Base-by-base conservation (phyloP, 2,113 vertebrate species). In the Neotoma lepida region DNA sequence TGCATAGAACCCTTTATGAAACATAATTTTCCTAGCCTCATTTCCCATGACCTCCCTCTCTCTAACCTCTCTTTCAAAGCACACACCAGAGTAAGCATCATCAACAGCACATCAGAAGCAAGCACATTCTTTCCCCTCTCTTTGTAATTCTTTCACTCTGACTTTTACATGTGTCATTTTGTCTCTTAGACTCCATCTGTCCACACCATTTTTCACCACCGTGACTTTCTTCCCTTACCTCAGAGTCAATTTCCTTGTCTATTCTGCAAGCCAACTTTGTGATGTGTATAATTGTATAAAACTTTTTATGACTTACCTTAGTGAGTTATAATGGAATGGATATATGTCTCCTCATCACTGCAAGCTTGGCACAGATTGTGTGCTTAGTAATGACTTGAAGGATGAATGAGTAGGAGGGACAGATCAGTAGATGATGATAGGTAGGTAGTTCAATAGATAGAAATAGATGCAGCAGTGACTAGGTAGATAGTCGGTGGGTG, bases 371-470 rank as follows among this genome's bases (percentile, higher is more conserved):
- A 54, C 4, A 66, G n/a, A 51, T 61, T 84, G 88, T 94, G 4
- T 76, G 56, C 22, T 96, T 33, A 46, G 24, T 30, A 88, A 63
- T 93, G 71, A 89, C 39, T n/a, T 95, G 8, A 74, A 88, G 44
- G 86, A 91, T 56, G 15, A 84, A 41, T 35, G 13, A 88, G 39
- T 74, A 64, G 20, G 56, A 56, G 14, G 61, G 39, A 56, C 44
- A 28, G 44, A 88, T 90, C 64, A 61, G 13, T 68, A 56, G 24
- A 20, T 54, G 30, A 87, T 61, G 63, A 89, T 61, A 22, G 70
- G 35, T 86, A 2, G 33, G 15, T 28, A 22, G 6, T 18, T 63
- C 28, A 2, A 30, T 46, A 13, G 64, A 56, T 77, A 26, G 82
- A 91, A 90, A 91, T n/a, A 71, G 39, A 28, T 82, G 17, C 77